Percentiles rank a stretch among this genome's conserved stretches.
These are phyloP conservation scores for Arnoldichthys spilopterus DNA, from an alignment of 2,797 vertebrate species.

Conservation along the genomic window DNA sequence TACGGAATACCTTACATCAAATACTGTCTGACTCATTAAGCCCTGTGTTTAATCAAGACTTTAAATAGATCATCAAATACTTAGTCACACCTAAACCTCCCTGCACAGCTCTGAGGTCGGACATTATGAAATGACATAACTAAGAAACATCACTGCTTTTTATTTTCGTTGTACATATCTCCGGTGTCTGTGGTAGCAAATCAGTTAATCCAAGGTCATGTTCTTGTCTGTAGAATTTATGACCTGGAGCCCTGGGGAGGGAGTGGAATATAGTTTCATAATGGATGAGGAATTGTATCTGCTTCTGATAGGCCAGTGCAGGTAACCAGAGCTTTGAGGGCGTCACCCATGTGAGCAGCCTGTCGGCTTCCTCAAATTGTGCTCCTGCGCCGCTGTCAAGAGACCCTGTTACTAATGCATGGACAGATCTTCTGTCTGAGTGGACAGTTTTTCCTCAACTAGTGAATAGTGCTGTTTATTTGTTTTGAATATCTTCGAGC, in stretches of 20 bases:
- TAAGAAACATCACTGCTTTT: slow-evolving; percentile 23
- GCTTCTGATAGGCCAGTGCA: slow-evolving; percentile 80
- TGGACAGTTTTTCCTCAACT: slow-evolving; percentile 2
- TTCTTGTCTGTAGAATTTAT: slow-evolving; percentile 58
- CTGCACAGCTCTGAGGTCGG: background rate
- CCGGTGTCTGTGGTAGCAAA: slow-evolving; percentile 32
- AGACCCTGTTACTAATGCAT: slow-evolving; percentile 70
- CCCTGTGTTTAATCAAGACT: slow-evolving; percentile 38
- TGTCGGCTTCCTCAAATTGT: slow-evolving; percentile 77
- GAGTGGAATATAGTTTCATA: slow-evolving; percentile 93
- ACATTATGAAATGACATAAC: slow-evolving; percentile 6
- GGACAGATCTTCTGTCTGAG: slow-evolving; percentile 36
- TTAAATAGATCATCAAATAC: slow-evolving; percentile 33
- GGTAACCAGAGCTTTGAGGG: slow-evolving; percentile 87
- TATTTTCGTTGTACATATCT: background rate
- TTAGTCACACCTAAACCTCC: background rate
- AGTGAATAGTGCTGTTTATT: background rate
- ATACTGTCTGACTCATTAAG: slow-evolving; percentile 39
- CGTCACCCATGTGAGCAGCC: slow-evolving; percentile 67
- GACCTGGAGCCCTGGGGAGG: slow-evolving; percentile 68
- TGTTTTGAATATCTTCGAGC: background rate
- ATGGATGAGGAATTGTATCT: slow-evolving; percentile 88
- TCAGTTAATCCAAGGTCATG: slow-evolving; percentile 54
- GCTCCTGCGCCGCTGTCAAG: slow-evolving; percentile 55
- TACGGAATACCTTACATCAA: slow-evolving; percentile 51